These are phyloP conservation scores for Temnopleurus reevesii DNA, from an alignment of 53 echinoderm and acorn worm genomes.

Conservation along the genomic window DNA sequence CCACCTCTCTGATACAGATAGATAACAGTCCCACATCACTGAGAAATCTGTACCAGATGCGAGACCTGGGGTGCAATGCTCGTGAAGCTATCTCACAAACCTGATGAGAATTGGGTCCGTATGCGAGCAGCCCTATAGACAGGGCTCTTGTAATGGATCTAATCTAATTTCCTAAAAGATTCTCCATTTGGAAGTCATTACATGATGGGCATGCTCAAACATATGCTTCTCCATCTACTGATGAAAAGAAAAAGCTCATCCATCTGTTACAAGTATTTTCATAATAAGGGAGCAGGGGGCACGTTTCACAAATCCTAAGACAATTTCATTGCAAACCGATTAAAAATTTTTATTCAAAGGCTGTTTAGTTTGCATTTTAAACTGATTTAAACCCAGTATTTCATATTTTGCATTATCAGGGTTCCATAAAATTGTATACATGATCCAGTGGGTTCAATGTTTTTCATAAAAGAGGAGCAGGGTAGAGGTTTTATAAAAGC, in stretches of 20 bases:
- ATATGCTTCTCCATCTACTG: constrained; percentile 12
- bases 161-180: constrained; percentile 24
- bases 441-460: too few species aligned
- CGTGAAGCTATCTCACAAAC: background rate
- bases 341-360: too few species aligned
- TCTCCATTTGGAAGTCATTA: constrained; percentile 10
- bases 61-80: background rate
- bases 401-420: too few species aligned
- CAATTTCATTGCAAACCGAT: too few species aligned
- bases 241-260: background rate
- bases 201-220: constrained; percentile 25
- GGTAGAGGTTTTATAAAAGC: too few species aligned
- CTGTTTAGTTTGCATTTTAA: too few species aligned
- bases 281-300: too few species aligned
- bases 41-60: background rate
- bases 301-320: too few species aligned
- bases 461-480: too few species aligned
- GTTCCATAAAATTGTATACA: too few species aligned
- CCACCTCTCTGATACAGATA: too few species aligned
- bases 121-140: constrained; percentile 19
- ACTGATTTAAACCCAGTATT: too few species aligned
- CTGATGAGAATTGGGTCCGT: background rate
- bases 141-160: constrained; percentile 17
- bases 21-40: background rate
- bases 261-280: constrained; percentile 3